A percentile compares a stretch with the other conserved stretches of the same genome.
Conservation (phyloP, 2,113 vertebrate species). For the Marcusenius ussheri region DNA sequence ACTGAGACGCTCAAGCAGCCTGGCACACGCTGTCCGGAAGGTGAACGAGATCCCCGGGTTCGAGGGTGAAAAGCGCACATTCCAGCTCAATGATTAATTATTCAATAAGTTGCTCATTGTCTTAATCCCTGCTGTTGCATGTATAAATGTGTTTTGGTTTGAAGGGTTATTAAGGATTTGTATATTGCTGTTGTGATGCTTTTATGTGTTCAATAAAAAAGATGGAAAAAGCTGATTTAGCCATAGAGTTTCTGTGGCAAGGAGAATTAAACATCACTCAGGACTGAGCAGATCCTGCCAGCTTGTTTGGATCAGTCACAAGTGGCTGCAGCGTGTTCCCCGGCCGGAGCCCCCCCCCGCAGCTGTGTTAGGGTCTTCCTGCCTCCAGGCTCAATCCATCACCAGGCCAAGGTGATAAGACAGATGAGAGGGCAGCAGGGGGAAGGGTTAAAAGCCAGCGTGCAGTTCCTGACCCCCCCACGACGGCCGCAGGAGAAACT, state of each 20-base stretch:
- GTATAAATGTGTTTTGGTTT: slow-evolving; percentile 60
- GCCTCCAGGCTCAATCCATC: background rate
- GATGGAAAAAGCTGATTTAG: slow-evolving; percentile 49
- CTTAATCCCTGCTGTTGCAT: slow-evolving; percentile 63
- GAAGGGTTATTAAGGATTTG: slow-evolving; percentile 56
- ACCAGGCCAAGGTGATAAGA: background rate
- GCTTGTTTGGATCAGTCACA: background rate
- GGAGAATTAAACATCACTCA: background rate
- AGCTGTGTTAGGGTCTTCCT: background rate
- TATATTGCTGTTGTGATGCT: slow-evolving; percentile 68
- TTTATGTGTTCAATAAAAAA: slow-evolving; percentile 75
- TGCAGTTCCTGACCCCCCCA: background rate
- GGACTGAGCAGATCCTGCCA: background rate
- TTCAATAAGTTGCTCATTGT: slow-evolving; percentile 52
- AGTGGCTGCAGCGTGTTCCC: background rate
- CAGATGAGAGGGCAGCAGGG: background rate
- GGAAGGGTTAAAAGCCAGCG: background rate
- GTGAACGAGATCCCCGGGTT: background rate
- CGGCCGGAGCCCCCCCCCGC: background rate
- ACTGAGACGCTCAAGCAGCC: slow-evolving; percentile 36
- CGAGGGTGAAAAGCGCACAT: slow-evolving; percentile 48
- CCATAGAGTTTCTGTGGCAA: background rate
- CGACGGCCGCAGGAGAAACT: background rate
- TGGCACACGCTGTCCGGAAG: slow-evolving; percentile 26
- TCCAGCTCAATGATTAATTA: slow-evolving; percentile 42